Conservation (phyloP, 2,888 invertebrate species). For the Deilephila porcellus region DNA sequence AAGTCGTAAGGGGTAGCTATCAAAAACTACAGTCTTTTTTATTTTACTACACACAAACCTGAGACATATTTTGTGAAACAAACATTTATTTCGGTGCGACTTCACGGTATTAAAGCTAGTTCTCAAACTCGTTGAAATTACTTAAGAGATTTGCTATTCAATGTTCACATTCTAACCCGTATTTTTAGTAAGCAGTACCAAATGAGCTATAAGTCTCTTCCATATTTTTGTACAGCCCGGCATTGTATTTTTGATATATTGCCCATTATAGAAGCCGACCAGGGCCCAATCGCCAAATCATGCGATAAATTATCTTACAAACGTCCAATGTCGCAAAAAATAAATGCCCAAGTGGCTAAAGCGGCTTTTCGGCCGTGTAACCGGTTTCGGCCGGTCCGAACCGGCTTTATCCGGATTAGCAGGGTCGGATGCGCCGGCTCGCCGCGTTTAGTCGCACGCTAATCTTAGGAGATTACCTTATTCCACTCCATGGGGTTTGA, state of each 20-base stretch:
- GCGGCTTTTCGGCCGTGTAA: conserved; percentile 45
- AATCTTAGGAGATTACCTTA: conserved; percentile 47
- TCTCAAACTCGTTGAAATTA: too few species aligned
- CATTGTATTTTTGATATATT: neutral
- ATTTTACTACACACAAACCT: too few species aligned
- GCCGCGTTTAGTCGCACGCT: conserved; percentile 41
- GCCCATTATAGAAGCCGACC: neutral
- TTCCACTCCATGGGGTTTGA: conserved; percentile 35
- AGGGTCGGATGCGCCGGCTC: conserved; percentile 43
- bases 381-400: conserved; percentile 45
- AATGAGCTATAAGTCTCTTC: too few species aligned
- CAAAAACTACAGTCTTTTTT: too few species aligned
- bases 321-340: conserved; percentile 21
- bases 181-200: too few species aligned
- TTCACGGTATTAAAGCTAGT: too few species aligned
- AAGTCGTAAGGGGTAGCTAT: too few species aligned
- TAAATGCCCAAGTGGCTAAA: conserved; percentile 26
- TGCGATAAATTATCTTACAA: conserved; percentile 25
- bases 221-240: neutral
- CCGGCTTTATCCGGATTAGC: conserved; percentile 49
- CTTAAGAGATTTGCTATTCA: too few species aligned
- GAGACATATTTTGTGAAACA: too few species aligned
- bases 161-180: too few species aligned
- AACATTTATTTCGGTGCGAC: too few species aligned
- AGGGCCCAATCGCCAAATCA: conserved; percentile 16